Base-by-base conservation (phyloP, 1,140 invertebrate species). In the Zaprionus ornatus region DNA sequence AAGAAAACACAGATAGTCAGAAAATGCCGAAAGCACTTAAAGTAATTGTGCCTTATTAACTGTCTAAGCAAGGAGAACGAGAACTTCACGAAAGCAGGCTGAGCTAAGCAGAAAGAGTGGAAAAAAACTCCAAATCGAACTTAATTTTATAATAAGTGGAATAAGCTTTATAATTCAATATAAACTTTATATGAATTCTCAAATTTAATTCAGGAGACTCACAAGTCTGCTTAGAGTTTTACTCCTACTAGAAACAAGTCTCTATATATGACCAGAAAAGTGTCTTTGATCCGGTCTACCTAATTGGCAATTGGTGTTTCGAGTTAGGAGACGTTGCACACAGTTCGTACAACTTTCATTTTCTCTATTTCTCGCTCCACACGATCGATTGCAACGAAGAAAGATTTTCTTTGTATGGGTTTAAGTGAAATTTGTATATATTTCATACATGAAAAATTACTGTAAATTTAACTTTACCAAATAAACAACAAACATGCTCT, bases 1-100 rank as follows among this genome's bases (percentile, higher is more conserved):
- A 73, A 68, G 25, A 72, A 12, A 48, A 56, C 6, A n/a, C 0
- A 32, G 5, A 54, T 1, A 32, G 25, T 37, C 40, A 27, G 68
- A 55, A 70, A 77, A 79, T 68, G 68, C 60, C 75, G 60, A 56
- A 81, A 75, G 83, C 77, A 19, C 7, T 48, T 48, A 19, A 50
- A 63, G 74, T 85, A 90, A 90, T 90, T 77, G 85, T 76, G 86
- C 82, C 82, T 86, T 68, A 90, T 78, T 78, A 71, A 37, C 35
- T 37, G 35, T 37, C 13, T 72, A 19, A 40, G n/a, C n/a, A 32
- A 29, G 3, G 29, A 32, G 29, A 9, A 29, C 27, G 9, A 29
- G 9, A 29, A 9, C 7, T 29, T 29, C 29, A 32, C 29, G 3
- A 32, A 32, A 32, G 0, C 29, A 10, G 9, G 9, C 29, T 29